Evolutionary conservation across 1,140 invertebrate species (phyloP).

Genomic region (Lordiphosa clarofinis): DNA sequence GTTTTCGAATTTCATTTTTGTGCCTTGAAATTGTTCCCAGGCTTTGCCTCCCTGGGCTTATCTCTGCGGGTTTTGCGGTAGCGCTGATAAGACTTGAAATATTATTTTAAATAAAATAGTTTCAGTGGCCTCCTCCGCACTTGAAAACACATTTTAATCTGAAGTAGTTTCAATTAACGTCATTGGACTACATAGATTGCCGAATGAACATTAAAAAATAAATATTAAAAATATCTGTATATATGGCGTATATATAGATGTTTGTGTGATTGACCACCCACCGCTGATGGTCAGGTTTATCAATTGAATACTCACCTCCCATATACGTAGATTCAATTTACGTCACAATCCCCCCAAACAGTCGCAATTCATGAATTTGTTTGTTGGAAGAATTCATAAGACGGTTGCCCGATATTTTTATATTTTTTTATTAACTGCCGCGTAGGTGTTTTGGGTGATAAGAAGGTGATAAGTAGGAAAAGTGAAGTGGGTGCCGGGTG

Average conservation of each 20-base stretch:
- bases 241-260: conserved; percentile 9
- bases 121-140: conserved; percentile 28
- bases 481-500: conserved; percentile 24
- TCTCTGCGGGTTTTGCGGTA: conserved; percentile 11
- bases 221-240: conserved; percentile 45
- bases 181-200: conserved; percentile 77
- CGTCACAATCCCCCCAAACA: conserved; percentile 39
- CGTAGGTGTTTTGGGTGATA: conserved; percentile 29
- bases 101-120: too few relatives aligned
- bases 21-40: neutral
- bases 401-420: conserved; percentile 1
- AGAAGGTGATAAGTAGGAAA: conserved; percentile 16
- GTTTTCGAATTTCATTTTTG: too few relatives aligned
- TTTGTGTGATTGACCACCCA: conserved; percentile 60
- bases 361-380: conserved; percentile 64
- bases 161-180: conserved; percentile 77
- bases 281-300: conserved; percentile 35
- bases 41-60: conserved; percentile 3
- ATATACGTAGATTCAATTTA: conserved; percentile 41
- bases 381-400: conserved; percentile 19
- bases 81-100: too few relatives aligned
- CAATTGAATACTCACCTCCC: conserved; percentile 25
- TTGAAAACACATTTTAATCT: conserved; percentile 73
- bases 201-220: conserved; percentile 58
- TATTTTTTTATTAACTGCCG: conserved; percentile 1